phyloP scores from a whole-genome alignment of 2,797 vertebrate genomes.

The Cyclopterus lumpus region DNA sequence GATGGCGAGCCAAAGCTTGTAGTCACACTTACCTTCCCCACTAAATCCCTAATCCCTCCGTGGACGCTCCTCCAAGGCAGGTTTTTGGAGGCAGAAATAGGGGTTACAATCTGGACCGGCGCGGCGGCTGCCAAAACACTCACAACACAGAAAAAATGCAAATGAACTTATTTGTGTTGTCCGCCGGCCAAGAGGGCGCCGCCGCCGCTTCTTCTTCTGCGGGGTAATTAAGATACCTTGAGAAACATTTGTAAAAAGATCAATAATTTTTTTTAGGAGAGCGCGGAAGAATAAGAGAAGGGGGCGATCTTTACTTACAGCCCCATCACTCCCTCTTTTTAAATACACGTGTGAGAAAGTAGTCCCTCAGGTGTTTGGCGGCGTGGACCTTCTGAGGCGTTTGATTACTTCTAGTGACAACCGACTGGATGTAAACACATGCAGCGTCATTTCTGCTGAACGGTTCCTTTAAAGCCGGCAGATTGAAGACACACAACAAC shows the following conservation, averaged over 20 bases:
- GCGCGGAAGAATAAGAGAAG: conserved; percentile 8
- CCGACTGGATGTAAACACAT: conserved; percentile 43
- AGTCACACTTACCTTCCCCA: conserved; percentile 99
- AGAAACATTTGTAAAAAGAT: conserved; percentile 89
- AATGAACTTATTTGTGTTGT: conserved; percentile 99
- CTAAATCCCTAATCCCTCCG: conserved; percentile 99
- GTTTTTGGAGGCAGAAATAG: conserved; percentile 99
- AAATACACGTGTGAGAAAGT: conserved; percentile 36
- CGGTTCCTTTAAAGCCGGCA: conserved; percentile 62
- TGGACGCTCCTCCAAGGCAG: conserved; percentile 99
- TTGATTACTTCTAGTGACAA: conserved; percentile 55
- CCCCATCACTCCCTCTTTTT: conserved; percentile 18
- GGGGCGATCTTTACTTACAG: conserved; percentile 10
- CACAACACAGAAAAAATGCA: conserved; percentile 96
- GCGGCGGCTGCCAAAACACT: conserved; percentile 96
- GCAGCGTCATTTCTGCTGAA: conserved; percentile 35
- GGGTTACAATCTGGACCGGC: conserved; percentile 99
- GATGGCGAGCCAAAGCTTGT: conserved; percentile 99
- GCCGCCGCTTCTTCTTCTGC: conserved; percentile 72
- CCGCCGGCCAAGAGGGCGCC: conserved; percentile 90
- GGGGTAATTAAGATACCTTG: conserved; percentile 99
- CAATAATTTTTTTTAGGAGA: conserved; percentile 69
- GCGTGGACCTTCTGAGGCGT: conserved; percentile 43
- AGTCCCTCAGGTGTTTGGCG: conserved; percentile 45
- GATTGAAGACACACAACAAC: conserved; percentile 52